Evolutionary conservation across 2,113 vertebrate species (phyloP).

Genomic region (Cyphomyrus discorhynchus): DNA sequence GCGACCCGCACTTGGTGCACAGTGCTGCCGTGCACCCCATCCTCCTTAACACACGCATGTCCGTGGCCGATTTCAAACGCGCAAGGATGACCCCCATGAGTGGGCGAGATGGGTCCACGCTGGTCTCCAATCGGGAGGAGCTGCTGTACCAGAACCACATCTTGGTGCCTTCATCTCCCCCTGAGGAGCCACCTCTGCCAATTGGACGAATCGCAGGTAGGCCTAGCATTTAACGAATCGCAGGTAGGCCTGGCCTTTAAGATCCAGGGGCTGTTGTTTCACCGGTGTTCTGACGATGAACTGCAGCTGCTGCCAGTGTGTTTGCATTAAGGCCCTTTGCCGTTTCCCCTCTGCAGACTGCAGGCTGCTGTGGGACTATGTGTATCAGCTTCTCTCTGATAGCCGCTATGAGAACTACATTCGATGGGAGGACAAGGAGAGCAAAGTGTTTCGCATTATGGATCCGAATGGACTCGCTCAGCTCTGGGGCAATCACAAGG

Average conservation of each 20-base stretch:
- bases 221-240: too few species aligned
- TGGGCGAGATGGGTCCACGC: background rate
- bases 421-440: slow-evolving; percentile 95
- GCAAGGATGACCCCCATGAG: slow-evolving; percentile 37
- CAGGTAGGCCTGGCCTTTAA: slow-evolving; percentile 64
- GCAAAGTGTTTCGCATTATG: slow-evolving; percentile 95
- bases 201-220: slow-evolving; percentile 96
- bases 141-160: slow-evolving; percentile 83
- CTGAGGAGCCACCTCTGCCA: slow-evolving; percentile 81
- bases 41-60: slow-evolving; percentile 70
- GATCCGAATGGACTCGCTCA: slow-evolving; percentile 96
- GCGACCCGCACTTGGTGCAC: slow-evolving; percentile 80
- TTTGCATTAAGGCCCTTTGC: background rate
- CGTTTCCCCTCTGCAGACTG: slow-evolving; percentile 67
- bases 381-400: slow-evolving; percentile 97
- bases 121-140: slow-evolving; percentile 73
- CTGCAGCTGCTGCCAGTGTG: background rate
- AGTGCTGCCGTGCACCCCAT: slow-evolving; percentile 93
- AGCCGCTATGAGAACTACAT: slow-evolving; percentile 98
- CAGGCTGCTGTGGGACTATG: slow-evolving; percentile 95
- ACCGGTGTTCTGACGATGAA: background rate
- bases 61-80: slow-evolving; percentile 74
- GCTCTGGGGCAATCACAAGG: slow-evolving; percentile 98
- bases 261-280: background rate
- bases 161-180: slow-evolving; percentile 84